Conservation (phyloP, 2,113 vertebrate species). For the Entomyzon cyanotis region DNA sequence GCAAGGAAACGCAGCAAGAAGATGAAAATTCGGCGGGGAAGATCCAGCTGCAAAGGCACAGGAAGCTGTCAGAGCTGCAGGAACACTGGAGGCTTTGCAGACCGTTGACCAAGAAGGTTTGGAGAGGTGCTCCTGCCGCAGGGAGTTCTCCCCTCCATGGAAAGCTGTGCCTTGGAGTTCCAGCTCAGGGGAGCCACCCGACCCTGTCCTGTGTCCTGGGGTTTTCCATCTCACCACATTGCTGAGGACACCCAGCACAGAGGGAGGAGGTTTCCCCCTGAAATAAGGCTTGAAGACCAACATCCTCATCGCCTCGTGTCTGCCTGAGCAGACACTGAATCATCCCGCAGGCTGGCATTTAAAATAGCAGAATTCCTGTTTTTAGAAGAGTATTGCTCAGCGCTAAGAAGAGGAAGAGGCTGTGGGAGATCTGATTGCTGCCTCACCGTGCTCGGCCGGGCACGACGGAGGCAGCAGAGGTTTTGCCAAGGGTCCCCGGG, state of each 20-base stretch:
- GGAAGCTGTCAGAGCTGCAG: not conserved
- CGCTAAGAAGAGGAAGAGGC: not conserved
- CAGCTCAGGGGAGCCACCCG: fast-evolving
- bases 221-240: fast-evolving
- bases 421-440: not conserved
- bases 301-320: not conserved
- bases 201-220: fast-evolving
- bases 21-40: not conserved
- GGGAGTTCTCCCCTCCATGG: not conserved
- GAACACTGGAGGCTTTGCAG: not conserved
- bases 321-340: conserved; percentile 4
- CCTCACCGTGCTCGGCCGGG: fast-evolving
- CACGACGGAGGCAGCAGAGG: fast-evolving
- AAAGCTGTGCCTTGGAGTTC: fast-evolving
- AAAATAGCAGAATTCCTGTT: not conserved
- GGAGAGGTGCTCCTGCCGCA: fast-evolving
- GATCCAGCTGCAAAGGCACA: fast-evolving
- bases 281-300: not conserved
- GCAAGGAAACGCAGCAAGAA: not conserved
- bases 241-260: fast-evolving
- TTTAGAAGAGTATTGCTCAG: not conserved
- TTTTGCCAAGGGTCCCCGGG: not conserved
- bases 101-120: fast-evolving
- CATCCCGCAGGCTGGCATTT: not conserved
- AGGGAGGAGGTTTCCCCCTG: not conserved